phyloP scores from a whole-genome alignment of 2,113 vertebrate genomes.

The Stomatorhinus ivindoensis region DNA sequence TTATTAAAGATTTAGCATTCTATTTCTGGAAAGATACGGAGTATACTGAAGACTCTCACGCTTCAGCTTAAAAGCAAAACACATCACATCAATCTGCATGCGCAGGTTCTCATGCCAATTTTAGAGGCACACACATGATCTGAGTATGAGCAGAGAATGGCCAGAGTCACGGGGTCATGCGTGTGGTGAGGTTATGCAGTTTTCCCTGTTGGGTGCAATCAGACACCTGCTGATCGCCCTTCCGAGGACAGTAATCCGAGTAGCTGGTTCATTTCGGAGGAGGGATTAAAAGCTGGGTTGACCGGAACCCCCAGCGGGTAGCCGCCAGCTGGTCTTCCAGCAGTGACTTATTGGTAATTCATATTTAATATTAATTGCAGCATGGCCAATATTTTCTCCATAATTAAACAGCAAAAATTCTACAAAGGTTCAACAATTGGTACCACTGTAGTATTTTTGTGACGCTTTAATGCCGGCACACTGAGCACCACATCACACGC shows the following conservation, averaged over 20 bases:
- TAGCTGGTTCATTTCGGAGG: conserved; percentile 39
- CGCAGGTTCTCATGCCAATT: neutral
- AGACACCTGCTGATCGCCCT: conserved; percentile 28
- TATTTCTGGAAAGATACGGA: neutral
- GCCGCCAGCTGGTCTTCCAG: neutral
- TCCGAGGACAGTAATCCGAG: conserved; percentile 43
- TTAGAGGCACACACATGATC: neutral
- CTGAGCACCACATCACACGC: neutral
- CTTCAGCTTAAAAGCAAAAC: conserved; percentile 2
- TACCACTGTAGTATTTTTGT: neutral
- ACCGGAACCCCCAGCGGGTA: neutral
- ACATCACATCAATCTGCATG: neutral
- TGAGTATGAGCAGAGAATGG: neutral
- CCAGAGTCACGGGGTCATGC: neutral
- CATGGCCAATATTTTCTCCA: neutral
- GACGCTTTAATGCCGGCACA: neutral
- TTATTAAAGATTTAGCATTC: neutral
- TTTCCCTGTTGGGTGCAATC: neutral
- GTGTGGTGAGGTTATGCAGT: neutral
- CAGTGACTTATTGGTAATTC: neutral
- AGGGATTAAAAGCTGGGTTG: conserved; percentile 6
- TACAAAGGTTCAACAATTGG: neutral
- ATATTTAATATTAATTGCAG: neutral
- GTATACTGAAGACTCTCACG: neutral
- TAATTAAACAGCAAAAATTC: neutral